These are phyloP conservation scores for Leuciscus waleckii DNA, from an alignment of 2,797 vertebrate genomes.

Conservation along the genomic window DNA sequence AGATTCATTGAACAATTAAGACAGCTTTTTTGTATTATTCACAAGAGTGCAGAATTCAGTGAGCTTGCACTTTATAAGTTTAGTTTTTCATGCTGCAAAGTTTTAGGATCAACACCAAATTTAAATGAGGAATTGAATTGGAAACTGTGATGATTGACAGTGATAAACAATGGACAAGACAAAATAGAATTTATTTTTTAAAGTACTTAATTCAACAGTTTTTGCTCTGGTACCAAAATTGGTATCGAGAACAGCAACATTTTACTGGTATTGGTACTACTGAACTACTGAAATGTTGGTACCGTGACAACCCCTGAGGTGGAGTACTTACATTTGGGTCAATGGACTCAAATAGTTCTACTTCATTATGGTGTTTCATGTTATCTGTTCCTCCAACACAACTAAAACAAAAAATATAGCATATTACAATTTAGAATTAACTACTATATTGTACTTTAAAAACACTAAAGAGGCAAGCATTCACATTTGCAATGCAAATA, in stretches of 20 bases:
- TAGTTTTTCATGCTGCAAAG: too few species aligned
- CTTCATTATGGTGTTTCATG: constrained; percentile 76
- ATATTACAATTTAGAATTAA: constrained; percentile 8
- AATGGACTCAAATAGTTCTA: constrained; percentile 79
- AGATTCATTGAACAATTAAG: not conserved
- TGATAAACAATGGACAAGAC: not conserved
- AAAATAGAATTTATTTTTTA: not conserved
- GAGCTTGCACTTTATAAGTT: too few species aligned
- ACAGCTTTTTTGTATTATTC: not conserved
- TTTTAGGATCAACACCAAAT: not conserved
- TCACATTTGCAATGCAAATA: not conserved
- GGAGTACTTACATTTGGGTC: constrained; percentile 76
- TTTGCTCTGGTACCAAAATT: not conserved
- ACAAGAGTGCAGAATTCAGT: too few species aligned
- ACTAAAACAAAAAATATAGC: constrained; percentile 62
- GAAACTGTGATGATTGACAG: not conserved
- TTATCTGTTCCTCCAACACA: constrained; percentile 77
- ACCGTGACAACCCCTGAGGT: not conserved
- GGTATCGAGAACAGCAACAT: not conserved
- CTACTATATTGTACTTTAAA: not conserved
- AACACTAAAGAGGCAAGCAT: not conserved
- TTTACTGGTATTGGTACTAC: not conserved
- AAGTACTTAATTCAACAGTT: not conserved
- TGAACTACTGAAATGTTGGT: not conserved
- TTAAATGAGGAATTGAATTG: not conserved